Evolutionary conservation across 2,113 vertebrate genomes (phyloP), one percentile per base, ranked within the genome.

Genomic region (Mesoclemmys tuberculata): DNA sequence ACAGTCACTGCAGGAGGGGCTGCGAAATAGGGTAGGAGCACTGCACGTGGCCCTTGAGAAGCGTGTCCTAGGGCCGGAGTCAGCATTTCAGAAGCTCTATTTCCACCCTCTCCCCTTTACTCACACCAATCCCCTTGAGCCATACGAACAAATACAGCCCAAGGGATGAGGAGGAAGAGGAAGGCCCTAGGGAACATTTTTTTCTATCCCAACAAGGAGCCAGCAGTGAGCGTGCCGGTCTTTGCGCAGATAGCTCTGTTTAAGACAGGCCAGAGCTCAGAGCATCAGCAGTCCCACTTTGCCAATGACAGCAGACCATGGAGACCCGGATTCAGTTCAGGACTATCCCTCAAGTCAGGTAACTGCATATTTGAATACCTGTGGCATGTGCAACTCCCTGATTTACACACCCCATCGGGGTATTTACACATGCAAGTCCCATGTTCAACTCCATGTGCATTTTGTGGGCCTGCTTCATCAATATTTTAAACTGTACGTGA

Each of bases 61-160:
- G 11, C 6, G 21, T 1, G 4, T 0, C 3, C 2, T 29, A 3
- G n/a, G 79, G 35, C 10, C 3, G 6, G 10, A 5, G 6, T 26
- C 55, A 80, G 11, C 2, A 35, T 80, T 95, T 94, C 18, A 80
- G 38, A 89, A 74, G 13, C 9, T 89, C 4, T 29, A 10, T 6
- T 7, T 58, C 82, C 81, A 77, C 54, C 12, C 31, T 84, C 5
- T 13, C 5, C 3, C 75, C 26, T 26, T 31, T 61, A 71, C 22
- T 83, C 58, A 71, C 21, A 10, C 18, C 4, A 52, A 52, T 90
- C 55, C 24, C n/a, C 35, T 68, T 21, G 35, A 18, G 5, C 5
- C 27, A 24, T 54, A 80, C n/a, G 22, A 86, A 91, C 58, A 55
- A 90, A 83, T 80, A 41, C 27, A 90, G 31, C 6, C 74, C 10